A percentile compares a stretch with the other conserved stretches of the same genome.
Conservation (phyloP, 2,888 invertebrate species). For the Lepidochrysops patricia region DNA sequence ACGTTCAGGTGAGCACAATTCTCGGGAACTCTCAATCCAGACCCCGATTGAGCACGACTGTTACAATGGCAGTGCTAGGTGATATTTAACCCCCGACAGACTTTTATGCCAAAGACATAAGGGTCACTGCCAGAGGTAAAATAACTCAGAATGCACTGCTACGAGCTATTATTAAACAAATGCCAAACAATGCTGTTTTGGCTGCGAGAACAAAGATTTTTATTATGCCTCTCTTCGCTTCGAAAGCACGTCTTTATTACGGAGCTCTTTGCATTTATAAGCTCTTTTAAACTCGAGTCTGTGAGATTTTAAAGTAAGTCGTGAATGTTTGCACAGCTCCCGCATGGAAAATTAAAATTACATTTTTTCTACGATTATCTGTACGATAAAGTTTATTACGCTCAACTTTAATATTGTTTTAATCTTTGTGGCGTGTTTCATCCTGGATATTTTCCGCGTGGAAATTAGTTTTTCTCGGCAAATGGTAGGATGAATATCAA, state of each 20-base stretch:
- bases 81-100: neutral
- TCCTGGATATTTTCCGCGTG: neutral
- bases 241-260: slow-evolving; percentile 42
- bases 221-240: slow-evolving; percentile 46
- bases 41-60: slow-evolving; percentile 16
- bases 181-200: slow-evolving; percentile 66
- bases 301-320: slow-evolving; percentile 25
- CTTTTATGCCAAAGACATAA: too few relatives aligned
- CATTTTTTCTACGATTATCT: slow-evolving; percentile 1
- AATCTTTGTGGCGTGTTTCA: neutral
- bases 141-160: slow-evolving; percentile 36
- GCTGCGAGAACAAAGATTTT: slow-evolving; percentile 64
- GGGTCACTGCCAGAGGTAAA: too few relatives aligned
- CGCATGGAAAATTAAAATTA: slow-evolving; percentile 11
- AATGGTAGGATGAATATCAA: too few relatives aligned
- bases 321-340: slow-evolving; percentile 5
- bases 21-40: slow-evolving; percentile 33
- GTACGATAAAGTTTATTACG: neutral
- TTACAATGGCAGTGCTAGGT: neutral
- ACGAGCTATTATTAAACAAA: slow-evolving; percentile 53
- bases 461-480: neutral
- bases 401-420: slow-evolving; percentile 2
- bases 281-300: slow-evolving; percentile 31
- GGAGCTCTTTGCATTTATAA: slow-evolving; percentile 39
- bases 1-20: neutral